Evolutionary conservation across 2,888 invertebrate species (phyloP), one percentile per base, ranked within the genome.

Genomic region (Drosophila buzzatii): DNA sequence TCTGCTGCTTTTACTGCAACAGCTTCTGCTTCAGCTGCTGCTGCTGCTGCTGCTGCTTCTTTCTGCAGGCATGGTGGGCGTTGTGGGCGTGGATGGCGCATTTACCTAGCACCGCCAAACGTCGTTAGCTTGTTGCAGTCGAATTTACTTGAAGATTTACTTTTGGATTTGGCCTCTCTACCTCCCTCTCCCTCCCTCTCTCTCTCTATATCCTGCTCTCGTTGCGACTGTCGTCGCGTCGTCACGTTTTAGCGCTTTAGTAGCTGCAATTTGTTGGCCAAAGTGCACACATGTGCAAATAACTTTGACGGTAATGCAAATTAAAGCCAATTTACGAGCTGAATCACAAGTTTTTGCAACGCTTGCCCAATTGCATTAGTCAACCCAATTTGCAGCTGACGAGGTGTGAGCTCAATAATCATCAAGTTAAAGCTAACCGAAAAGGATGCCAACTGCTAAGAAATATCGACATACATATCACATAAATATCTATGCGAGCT

Each of bases 221-320:
- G 16, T 39, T 39, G 39, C 39, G 1, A 23, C 45, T 23, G n/a
- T 16, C 14, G 47, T 27, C 47, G 39, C 63, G 79, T 83, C 82
- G 86, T 86, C 86, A 87, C 86, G 86, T 89, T 82, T 86, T 86
- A 58, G 79, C 81, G 81, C 81, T 86, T 88, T 81, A 80, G 72
- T 74, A 75, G 82, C 89, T 78, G 82, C 86, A 88, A 86, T 86
- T 86, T 86, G 80, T 52, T 72, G 71, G 67, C 70, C 82, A 74
- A 71, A 81, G 87, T 86, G 84, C 88, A 85, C 81, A 82, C 87
- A 86, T 87, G 83, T 82, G 86, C 83, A 84, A 87, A 79, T 87
- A 85, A 81, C 82, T 88, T 76, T 81, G 76, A 83, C 75, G 81
- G 86, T 87, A 89, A 89, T 78, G 88, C 88, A 87, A 87, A 87